These are phyloP conservation scores for Magallana angulata DNA, from an alignment of 1,140 invertebrate genomes.

Conservation along the genomic window DNA sequence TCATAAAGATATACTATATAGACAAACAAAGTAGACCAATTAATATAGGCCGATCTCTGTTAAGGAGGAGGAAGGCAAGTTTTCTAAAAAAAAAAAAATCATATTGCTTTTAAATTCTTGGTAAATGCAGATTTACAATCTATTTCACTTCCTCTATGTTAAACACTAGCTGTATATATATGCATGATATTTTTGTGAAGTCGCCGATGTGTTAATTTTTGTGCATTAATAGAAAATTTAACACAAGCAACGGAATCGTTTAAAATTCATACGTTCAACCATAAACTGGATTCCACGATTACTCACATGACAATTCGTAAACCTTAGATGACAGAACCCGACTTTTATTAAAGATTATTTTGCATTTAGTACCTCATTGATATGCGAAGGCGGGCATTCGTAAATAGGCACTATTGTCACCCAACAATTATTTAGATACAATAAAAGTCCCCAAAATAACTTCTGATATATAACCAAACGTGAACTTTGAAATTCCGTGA, in stretches of 20 bases:
- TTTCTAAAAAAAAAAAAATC: no score
- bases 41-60: no score
- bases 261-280: background rate
- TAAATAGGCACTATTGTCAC: slow-evolving; percentile 13
- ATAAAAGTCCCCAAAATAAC: background rate
- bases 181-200: background rate
- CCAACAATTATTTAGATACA: background rate
- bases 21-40: no score
- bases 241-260: background rate
- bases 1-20: no score
- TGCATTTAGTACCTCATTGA: background rate
- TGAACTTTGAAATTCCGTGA: background rate
- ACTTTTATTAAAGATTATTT: slow-evolving; percentile 25
- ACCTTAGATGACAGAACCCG: background rate
- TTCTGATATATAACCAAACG: background rate
- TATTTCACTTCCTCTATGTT: no score
- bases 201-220: background rate
- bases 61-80: no score
- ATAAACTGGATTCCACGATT: background rate
- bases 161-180: background rate
- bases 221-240: slow-evolving; percentile 2
- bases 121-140: no score
- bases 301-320: background rate
- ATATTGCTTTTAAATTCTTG: no score
- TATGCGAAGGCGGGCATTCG: background rate